Conservation (phyloP, 2,888 invertebrate genomes). For the Strigamia transsilvanica region DNA sequence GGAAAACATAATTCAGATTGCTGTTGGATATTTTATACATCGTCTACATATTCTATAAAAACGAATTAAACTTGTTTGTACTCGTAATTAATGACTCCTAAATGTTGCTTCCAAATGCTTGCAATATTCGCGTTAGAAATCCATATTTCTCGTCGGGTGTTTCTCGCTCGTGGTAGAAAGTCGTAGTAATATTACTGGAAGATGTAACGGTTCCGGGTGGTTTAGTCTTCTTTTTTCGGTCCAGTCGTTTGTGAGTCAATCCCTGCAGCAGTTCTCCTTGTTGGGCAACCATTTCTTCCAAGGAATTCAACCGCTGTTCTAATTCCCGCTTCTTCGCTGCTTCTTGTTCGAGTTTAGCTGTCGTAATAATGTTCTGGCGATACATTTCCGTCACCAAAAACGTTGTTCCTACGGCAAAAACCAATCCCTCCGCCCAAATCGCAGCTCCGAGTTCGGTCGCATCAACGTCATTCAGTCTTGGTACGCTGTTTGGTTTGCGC, state of each 20-base stretch:
- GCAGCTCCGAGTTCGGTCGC: constrained; percentile 14
- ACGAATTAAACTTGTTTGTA: too few species aligned
- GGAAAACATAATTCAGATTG: background rate
- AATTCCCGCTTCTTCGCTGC: background rate
- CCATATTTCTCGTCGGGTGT: background rate
- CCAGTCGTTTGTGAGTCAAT: background rate
- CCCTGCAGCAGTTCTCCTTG: background rate
- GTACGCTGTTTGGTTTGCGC: background rate
- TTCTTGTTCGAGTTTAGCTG: background rate
- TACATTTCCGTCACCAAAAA: constrained; percentile 2
- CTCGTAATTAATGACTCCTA: background rate
- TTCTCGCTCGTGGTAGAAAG: background rate
- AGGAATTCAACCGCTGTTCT: background rate
- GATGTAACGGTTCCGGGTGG: background rate
- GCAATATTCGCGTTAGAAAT: background rate
- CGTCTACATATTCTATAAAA: too few species aligned
- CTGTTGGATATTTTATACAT: background rate
- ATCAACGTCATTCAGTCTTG: background rate
- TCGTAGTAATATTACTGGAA: background rate
- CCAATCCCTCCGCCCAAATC: constrained; percentile 5
- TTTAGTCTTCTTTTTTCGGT: background rate
- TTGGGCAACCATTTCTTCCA: background rate
- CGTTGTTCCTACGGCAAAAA: background rate
- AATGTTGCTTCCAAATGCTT: background rate
- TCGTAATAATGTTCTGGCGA: background rate